Evolutionary conservation across 2,113 vertebrate species (phyloP).

Genomic region (Crotalus tigris): DNA sequence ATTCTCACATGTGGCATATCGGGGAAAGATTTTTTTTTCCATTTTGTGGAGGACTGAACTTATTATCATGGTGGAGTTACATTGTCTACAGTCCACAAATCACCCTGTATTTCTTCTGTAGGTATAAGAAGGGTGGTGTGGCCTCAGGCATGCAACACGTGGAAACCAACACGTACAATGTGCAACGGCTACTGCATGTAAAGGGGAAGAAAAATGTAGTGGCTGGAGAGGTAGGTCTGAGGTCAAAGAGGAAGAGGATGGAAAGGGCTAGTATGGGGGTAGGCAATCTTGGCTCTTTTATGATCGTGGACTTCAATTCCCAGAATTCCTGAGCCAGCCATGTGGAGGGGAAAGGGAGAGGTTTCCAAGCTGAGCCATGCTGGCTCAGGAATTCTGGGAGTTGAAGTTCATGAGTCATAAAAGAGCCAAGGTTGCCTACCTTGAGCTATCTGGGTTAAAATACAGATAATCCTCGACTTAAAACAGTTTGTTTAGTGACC

Average conservation of each 20-base stretch:
- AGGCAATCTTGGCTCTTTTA: too few relatives aligned
- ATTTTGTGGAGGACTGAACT: background rate
- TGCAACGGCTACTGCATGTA: slow-evolving; percentile 79
- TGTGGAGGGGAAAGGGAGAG: too few relatives aligned
- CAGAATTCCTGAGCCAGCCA: too few relatives aligned
- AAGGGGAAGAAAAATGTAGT: slow-evolving; percentile 83
- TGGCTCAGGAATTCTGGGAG: too few relatives aligned
- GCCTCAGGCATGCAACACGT: slow-evolving; percentile 81
- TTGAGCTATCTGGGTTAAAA: background rate
- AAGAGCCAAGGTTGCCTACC: too few relatives aligned
- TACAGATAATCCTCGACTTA: background rate
- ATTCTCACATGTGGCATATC: background rate
- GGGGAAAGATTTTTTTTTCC: background rate
- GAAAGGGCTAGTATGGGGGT: background rate
- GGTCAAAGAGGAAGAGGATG: background rate
- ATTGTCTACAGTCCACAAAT: accelerated
- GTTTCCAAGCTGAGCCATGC: too few relatives aligned
- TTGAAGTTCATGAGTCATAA: too few relatives aligned
- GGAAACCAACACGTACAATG: slow-evolving; percentile 78
- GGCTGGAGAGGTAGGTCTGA: slow-evolving; percentile 76
- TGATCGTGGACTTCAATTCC: too few relatives aligned
- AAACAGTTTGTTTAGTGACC: background rate
- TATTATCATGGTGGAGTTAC: background rate
- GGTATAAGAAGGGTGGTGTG: slow-evolving; percentile 81
- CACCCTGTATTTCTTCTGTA: slow-evolving; percentile 35